phyloP scores from a whole-genome alignment of 2,113 vertebrate species.

The Plecotus auritus region DNA sequence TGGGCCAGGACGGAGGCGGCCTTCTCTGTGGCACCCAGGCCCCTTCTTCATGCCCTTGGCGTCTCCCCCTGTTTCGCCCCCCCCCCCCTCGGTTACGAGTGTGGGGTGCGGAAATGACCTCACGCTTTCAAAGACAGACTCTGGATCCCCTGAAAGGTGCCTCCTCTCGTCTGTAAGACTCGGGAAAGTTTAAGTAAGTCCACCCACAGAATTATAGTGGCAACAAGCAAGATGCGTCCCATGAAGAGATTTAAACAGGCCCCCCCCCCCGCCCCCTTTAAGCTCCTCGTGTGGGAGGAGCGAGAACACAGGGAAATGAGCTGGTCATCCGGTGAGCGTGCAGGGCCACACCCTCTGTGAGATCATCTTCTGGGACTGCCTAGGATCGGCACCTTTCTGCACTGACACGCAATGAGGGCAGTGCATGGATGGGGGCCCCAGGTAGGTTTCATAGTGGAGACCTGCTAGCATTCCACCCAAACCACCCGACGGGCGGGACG shows the following conservation, averaged over 20 bases:
- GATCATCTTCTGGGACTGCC: too few relatives aligned
- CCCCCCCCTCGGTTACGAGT: neutral
- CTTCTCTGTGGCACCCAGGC: fast-evolving
- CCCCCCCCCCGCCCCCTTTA: neutral
- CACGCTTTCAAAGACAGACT: neutral
- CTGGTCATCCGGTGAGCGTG: fast-evolving
- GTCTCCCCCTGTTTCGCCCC: too few relatives aligned
- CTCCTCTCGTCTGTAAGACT: neutral
- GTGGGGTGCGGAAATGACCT: neutral
- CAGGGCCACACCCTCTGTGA: neutral
- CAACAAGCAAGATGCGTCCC: neutral
- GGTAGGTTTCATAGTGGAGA: fast-evolving
- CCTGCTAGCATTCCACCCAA: too few relatives aligned
- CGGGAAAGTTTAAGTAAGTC: neutral
- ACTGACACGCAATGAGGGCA: fast-evolving
- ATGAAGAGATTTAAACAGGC: neutral
- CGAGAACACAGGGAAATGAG: too few relatives aligned
- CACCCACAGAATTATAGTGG: neutral
- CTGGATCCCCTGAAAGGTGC: neutral
- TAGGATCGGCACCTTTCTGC: neutral
- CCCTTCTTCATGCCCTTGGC: neutral
- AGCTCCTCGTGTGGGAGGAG: too few relatives aligned
- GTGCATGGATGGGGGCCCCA: neutral
- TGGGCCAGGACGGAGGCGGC: fast-evolving
- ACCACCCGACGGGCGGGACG: fast-evolving